phyloP scores from a whole-genome alignment of 2,888 invertebrate species.

The Callyntrura sp. region DNA sequence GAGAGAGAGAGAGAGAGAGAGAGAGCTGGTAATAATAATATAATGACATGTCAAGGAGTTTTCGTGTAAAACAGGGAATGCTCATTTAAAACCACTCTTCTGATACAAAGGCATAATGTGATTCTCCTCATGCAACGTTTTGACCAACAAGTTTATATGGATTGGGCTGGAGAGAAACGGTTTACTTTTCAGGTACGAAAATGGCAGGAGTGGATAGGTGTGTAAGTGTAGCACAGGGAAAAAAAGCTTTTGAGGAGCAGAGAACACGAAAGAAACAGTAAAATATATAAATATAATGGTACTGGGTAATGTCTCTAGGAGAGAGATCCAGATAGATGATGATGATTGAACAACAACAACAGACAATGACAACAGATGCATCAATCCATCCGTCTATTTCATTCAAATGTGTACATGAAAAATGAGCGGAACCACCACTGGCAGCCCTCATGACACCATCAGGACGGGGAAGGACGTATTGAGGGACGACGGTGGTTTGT shows the following conservation, averaged over 20 bases:
- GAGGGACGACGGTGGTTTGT: not conserved
- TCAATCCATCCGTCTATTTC: constrained; percentile 70
- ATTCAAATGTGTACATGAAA: constrained; percentile 24
- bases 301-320: too few species aligned
- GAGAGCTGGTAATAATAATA: constrained; percentile 58
- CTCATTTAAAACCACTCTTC: constrained; percentile 71
- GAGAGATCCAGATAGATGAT: constrained; percentile 56
- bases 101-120: not conserved
- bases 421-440: constrained; percentile 36
- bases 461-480: constrained; percentile 16
- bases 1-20: too few species aligned
- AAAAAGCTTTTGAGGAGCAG: not conserved
- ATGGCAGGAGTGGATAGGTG: constrained; percentile 12
- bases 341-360: constrained; percentile 57
- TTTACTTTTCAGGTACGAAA: constrained; percentile 64
- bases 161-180: constrained; percentile 45
- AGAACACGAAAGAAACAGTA: not conserved
- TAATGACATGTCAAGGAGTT: constrained; percentile 75
- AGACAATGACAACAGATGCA: constrained; percentile 77
- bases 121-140: constrained; percentile 43
- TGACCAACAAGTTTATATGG: constrained; percentile 20
- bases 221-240: not conserved
- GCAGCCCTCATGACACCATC: constrained; percentile 24
- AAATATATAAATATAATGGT: constrained; percentile 33
- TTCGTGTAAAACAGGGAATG: constrained; percentile 77